Evolutionary conservation across 2,888 invertebrate species (phyloP), one percentile per base, ranked within the genome.

Genomic region (Camptogramma bilineatum): DNA sequence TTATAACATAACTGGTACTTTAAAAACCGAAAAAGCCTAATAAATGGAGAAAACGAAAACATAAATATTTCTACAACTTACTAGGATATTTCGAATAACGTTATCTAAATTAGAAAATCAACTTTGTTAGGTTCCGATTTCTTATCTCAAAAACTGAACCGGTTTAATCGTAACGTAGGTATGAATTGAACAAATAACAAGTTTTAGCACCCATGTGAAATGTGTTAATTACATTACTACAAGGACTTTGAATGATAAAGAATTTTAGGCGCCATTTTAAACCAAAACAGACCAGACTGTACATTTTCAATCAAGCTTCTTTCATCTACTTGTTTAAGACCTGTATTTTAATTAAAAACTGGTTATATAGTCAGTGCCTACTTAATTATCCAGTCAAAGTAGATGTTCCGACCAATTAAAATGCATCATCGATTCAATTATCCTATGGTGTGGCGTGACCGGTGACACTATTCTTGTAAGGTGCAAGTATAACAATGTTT

Each of bases 361-460:
- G 5, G 21, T 21, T 48, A 39, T 50, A 31, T 3, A 60, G 46
- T 60, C 9, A 39, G 47, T 47, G 53, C 34, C 17, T 52, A 28
- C 19, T 16, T 52, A 59, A 28, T 18, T 19, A 13, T 13, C 4
- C 13, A 21, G 18, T 57, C 44, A 16, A 58, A 42, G 50, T 51
- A 54, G 19, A 44, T 64, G 65, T 72, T 76, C 73, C 68, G 71
- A 72, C 46, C 74, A 73, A 78, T 79, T 76, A 76, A 70, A 75
- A 77, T 74, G 70, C 69, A 73, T 74, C 70, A 77, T 79, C 70
- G 71, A 79, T 77, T 76, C 71, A 76, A 79, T 78, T 78, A 79
- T 69, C 70, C 60, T 64, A 66, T 59, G 56, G 67, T 64, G 24
- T 59, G 66, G 73, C 76, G 73, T 79, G 77, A 73, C 75, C 34